Base-by-base conservation (phyloP, 2,113 vertebrate genomes). In the Myanophis thanlyinensis region DNA sequence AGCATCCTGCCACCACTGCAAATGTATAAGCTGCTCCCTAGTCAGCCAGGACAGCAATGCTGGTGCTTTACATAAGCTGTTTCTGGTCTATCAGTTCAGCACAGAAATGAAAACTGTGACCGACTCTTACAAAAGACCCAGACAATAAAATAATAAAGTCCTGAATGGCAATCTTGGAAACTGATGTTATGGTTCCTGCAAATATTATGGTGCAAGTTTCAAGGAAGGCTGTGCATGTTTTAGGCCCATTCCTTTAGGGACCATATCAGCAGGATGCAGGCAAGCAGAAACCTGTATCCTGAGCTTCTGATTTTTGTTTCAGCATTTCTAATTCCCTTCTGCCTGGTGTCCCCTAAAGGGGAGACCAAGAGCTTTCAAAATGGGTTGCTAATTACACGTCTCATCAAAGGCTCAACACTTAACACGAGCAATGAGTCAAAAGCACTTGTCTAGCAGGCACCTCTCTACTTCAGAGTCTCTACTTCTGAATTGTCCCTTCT, bases 301-400 rank as follows among this genome's bases (percentile, higher is more conserved):
- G 47, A 90, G 54, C 94, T 94, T 96, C 92, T 3, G 94, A 92
- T 93, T 94, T 96, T 94, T 95, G 94, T 93, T 86, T 93, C 94
- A 96, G 95, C 95, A 92, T 95, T 89, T 93, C 93, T 94, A 95
- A 96, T 96, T 96, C 96, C 94, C 94, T 95, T 95, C 47, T 86
- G 95, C 91, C n/a, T 89, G 11, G n/a, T 91, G 94, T 89, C 95
- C 96, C 89, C 90, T 94, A 89, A 91, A 91, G 96, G 89, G 95
- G 95, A 96, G 91, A 95, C 95, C 93, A 3, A 94, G 95, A 94
- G 95, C 94, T 95, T 96, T 95, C 90, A 94, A 96, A 96, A 96
- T 56, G 93, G 90, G 94, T 20, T 94, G 93, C 96, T 97, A 97
- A 97, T 96, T 96, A 97, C 91, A 95, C 94, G 95, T 96, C 96